These are phyloP conservation scores for Lissonota sp. DNA, from an alignment of 2,888 invertebrate species.

Conservation along the genomic window DNA sequence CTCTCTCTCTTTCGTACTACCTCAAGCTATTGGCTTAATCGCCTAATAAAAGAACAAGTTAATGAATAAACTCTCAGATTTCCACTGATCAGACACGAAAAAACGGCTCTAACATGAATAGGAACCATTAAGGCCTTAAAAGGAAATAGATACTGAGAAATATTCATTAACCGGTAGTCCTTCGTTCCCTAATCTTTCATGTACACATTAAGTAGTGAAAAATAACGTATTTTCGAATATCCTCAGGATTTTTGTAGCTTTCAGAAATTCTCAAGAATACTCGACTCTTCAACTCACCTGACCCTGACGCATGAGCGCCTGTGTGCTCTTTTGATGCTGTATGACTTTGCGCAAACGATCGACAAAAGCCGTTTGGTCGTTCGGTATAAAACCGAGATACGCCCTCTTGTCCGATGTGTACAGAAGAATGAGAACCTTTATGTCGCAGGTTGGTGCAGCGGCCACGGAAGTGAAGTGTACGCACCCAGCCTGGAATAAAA, in stretches of 20 bases:
- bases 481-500: conserved; percentile 92
- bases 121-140: no score
- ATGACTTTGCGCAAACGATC: conserved; percentile 91
- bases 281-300: conserved; percentile 79
- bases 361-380: conserved; percentile 94
- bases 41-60: no score
- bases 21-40: background rate
- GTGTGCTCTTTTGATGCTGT: conserved; percentile 89
- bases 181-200: no score
- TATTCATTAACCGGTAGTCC: no score
- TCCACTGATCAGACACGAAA: no score
- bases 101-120: no score
- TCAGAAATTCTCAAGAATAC: conserved; percentile 14
- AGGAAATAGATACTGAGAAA: no score
- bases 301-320: conserved; percentile 85
- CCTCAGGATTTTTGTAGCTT: no score
- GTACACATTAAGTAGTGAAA: no score
- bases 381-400: conserved; percentile 95
- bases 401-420: conserved; percentile 94
- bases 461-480: conserved; percentile 93
- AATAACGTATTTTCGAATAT: no score
- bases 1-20: background rate
- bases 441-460: conserved; percentile 89
- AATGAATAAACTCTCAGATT: background rate
- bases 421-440: conserved; percentile 93